Conservation (phyloP, 1,140 invertebrate species). For the Drosophila orosa region DNA sequence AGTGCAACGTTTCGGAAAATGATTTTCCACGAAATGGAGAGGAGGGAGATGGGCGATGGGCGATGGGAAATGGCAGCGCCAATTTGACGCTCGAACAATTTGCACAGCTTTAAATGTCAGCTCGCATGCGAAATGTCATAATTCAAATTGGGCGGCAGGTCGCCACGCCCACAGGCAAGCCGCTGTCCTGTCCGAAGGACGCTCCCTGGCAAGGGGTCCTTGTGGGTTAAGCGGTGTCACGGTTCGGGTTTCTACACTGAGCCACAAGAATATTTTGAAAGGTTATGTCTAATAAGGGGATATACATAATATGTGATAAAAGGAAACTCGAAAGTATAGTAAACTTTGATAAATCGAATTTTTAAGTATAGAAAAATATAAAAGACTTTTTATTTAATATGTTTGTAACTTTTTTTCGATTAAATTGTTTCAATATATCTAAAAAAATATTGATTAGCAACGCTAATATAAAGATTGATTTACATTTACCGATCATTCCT, state of each 20-base stretch:
- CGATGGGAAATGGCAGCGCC: constrained; percentile 63
- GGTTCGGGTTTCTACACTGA: not conserved
- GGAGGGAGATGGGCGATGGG: not conserved
- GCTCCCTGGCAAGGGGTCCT: not conserved
- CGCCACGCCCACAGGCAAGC: constrained; percentile 3
- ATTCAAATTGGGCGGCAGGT: constrained; percentile 60
- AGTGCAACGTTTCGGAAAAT: constrained; percentile 63
- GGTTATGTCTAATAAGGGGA: too few relatives aligned
- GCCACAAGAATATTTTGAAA: not conserved
- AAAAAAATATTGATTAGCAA: too few relatives aligned
- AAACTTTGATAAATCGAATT: too few relatives aligned
- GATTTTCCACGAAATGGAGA: constrained; percentile 27
- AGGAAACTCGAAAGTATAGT: too few relatives aligned
- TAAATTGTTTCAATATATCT: too few relatives aligned
- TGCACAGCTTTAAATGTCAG: constrained; percentile 81
- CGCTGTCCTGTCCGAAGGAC: constrained; percentile 8
- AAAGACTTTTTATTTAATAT: too few relatives aligned
- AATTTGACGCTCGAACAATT: constrained; percentile 81
- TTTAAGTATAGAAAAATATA: too few relatives aligned
- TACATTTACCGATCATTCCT: too few relatives aligned
- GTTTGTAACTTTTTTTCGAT: too few relatives aligned
- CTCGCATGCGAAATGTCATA: constrained; percentile 79
- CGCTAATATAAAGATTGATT: too few relatives aligned
- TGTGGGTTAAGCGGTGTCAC: constrained; percentile 19
- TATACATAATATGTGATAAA: too few relatives aligned